A percentile compares a stretch with the other conserved stretches of the same genome.
Conservation (phyloP, 23 tunicate genomes). For the Phallusia fumigata region DNA sequence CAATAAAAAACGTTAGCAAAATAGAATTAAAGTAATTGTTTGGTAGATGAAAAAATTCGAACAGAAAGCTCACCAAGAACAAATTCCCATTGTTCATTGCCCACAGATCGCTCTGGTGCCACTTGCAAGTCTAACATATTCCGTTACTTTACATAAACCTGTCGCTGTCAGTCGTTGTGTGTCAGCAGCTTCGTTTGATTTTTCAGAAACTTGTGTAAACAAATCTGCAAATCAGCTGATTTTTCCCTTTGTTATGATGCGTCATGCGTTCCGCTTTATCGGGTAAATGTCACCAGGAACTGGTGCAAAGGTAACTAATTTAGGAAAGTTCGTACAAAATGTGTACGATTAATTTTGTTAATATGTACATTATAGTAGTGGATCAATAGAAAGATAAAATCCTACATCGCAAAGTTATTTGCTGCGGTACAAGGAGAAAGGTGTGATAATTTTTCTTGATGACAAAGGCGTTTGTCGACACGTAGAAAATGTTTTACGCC, state of each 20-base stretch:
- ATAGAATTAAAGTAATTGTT: not conserved
- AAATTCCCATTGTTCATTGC: constrained; percentile 80
- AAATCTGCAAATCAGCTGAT: constrained; percentile 7
- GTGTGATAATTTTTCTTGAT: no score
- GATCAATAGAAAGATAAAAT: no score
- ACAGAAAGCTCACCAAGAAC: constrained; percentile 45
- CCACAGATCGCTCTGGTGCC: constrained; percentile 63
- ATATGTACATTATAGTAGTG: no score
- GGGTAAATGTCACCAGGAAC: not conserved
- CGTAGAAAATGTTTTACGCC: no score
- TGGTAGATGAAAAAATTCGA: not conserved
- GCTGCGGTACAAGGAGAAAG: no score
- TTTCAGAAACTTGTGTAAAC: not conserved
- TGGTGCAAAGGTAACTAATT: no score
- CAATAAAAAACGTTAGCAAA: not conserved
- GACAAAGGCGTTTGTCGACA: no score
- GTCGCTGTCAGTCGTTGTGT: not conserved
- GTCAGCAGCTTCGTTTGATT: no score
- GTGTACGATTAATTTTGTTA: no score
- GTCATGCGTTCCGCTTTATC: not conserved
- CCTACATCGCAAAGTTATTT: no score
- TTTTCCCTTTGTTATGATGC: not conserved
- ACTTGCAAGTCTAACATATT: constrained; percentile 69
- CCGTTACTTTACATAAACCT: not conserved
- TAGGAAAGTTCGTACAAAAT: no score